Base-by-base conservation (phyloP, 2,888 invertebrate genomes). In the Tetropium fuscum region DNA sequence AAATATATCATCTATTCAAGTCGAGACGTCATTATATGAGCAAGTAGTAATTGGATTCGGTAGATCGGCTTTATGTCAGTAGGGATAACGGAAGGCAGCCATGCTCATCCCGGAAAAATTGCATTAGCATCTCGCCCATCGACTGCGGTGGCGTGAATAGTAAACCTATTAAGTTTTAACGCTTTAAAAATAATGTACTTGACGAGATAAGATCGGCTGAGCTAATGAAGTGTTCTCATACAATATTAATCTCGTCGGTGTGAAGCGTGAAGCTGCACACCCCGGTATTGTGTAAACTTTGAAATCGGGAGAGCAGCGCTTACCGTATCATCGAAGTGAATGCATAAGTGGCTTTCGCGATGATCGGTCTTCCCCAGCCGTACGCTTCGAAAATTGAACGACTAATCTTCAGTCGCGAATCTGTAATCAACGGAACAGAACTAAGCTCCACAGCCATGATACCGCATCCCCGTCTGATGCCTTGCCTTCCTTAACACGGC, bases 361-460 rank as follows among this genome's bases (percentile, higher is more conserved):
- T 54, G 61, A 64, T 64, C 64, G 61, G 53, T 59, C 53, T 61
- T 38, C 41, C 45, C 58, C 51, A 27, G 47, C 27, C 40, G 13
- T 44, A 30, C 47, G 20, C 20, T 51, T 44, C 19, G 72, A 73
- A 76, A 74, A 76, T 74, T 72, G 73, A 70, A 72, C 68, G 70
- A 68, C 70, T 75, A 76, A 75, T 75, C 75, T 76, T 62, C 51
- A 68, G 67, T 68, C 68, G 58, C 64, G 66, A 69, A 74, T 74
- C 70, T 72, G 74, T 72, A 75, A 75, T 75, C 74, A 75, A 72
- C 69, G 69, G 68, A 75, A 74, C 70, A 72, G 69, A 72, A 72
- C 59, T 70, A 72, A 74, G 70, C 65, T 43, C 40, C 51, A 34
- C 30, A 47, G 47, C 18, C 47, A 49, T 69, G 56, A 57, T 49